Conservation (phyloP, 2,797 vertebrate species). For the Otus scops region DNA sequence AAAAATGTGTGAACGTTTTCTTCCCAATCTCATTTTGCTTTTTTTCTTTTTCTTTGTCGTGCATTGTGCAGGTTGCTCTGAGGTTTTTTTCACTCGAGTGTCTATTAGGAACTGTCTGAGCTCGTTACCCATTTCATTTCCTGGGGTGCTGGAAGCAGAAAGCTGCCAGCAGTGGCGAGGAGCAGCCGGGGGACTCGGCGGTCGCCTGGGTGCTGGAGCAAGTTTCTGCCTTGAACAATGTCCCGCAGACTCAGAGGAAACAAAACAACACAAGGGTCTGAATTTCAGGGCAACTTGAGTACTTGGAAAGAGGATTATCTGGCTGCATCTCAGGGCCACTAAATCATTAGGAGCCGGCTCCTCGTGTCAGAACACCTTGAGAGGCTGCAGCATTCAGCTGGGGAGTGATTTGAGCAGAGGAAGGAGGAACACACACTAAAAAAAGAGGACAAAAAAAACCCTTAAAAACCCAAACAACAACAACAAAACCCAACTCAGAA, state of each 20-base stretch:
- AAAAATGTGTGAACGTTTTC: fast-evolving
- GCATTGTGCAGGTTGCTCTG: not conserved
- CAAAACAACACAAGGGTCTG: not conserved
- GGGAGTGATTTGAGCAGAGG: too few species aligned
- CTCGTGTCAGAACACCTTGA: fast-evolving
- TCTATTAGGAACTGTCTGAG: not conserved
- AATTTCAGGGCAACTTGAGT: fast-evolving
- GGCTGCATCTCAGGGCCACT: not conserved
- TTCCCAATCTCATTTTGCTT: fast-evolving
- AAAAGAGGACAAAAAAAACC: fast-evolving
- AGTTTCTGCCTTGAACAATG: not conserved
- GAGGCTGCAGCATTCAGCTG: not conserved
- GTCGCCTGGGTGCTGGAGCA: fast-evolving
- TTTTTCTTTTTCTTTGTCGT: not conserved
- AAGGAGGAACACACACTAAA: too few species aligned
- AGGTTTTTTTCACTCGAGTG: too few species aligned
- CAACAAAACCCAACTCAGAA: not conserved
- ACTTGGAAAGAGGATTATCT: not conserved
- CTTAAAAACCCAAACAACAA: fast-evolving
- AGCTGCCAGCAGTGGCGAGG: not conserved
- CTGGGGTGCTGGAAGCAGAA: not conserved
- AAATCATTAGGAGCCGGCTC: not conserved
- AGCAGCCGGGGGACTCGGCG: not conserved
- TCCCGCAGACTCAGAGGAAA: not conserved
- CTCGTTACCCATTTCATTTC: fast-evolving